These are phyloP conservation scores for Hipparchia sbordonii DNA, from an alignment of 2,888 invertebrate species.

Conservation along the genomic window DNA sequence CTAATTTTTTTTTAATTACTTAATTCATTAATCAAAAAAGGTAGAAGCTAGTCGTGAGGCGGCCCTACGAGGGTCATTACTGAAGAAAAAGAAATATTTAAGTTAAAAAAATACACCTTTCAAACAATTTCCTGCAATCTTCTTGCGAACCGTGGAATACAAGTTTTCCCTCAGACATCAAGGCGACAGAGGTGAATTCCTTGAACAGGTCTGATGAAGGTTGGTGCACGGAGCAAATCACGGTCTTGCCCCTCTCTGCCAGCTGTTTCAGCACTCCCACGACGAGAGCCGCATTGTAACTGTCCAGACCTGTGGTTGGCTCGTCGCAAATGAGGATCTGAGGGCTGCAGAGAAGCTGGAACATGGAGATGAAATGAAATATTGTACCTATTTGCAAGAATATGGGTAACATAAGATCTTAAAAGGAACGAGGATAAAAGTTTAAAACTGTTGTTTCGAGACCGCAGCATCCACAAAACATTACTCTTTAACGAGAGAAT, in stretches of 20 bases:
- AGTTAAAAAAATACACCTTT: conserved; percentile 69
- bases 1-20: too few species aligned
- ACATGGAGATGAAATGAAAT: too few species aligned
- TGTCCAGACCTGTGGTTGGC: conserved; percentile 95
- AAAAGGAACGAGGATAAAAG: too few species aligned
- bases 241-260: conserved; percentile 85
- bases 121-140: conserved; percentile 85
- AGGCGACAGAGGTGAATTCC: conserved; percentile 88
- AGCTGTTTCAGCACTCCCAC: conserved; percentile 86
- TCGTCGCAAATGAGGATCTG: conserved; percentile 95
- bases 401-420: too few species aligned
- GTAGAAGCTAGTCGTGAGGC: too few species aligned
- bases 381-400: too few species aligned
- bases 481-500: too few species aligned
- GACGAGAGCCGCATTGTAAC: conserved; percentile 91
- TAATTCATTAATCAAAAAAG: too few species aligned
- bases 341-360: conserved; percentile 91
- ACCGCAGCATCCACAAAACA: too few species aligned
- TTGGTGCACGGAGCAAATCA: conserved; percentile 94
- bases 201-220: conserved; percentile 93
- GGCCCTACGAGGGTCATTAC: too few species aligned
- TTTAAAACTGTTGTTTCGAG: too few species aligned
- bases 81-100: too few species aligned
- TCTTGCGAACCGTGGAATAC: conserved; percentile 89
- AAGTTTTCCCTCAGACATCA: conserved; percentile 90